phyloP scores from a whole-genome alignment of 2,888 invertebrate species.

The Petrolisthes manimaculis region DNA sequence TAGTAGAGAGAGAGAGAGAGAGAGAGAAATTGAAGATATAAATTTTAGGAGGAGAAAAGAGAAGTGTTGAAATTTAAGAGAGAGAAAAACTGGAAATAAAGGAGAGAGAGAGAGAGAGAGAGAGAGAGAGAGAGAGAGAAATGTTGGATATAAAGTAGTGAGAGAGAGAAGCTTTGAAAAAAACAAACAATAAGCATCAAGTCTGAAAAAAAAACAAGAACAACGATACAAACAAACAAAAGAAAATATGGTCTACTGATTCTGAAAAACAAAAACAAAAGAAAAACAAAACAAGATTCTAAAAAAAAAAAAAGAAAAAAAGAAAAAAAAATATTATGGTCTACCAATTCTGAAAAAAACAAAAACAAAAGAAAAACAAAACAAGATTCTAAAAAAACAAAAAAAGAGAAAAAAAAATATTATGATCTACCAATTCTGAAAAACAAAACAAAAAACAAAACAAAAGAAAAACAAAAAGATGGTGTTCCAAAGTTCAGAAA shows the following conservation, averaged over 20 bases:
- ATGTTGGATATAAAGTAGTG: not conserved
- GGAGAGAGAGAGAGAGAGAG: constrained; percentile 2
- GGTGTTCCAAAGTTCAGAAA: constrained; percentile 25
- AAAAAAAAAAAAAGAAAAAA: no score
- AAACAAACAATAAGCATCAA: not conserved
- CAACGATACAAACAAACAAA: not conserved
- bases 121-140: constrained; percentile 5
- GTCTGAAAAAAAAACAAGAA: no score
- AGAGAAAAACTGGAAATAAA: not conserved
- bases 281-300: not conserved
- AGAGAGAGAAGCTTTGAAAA: not conserved
- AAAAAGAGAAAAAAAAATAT: not conserved
- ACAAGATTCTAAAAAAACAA: not conserved
- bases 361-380: not conserved
- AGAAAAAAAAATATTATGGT: no score
- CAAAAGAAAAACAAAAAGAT: not conserved
- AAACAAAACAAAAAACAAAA: not conserved
- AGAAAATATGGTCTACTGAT: no score
- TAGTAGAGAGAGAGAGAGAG: not conserved
- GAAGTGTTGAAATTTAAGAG: not conserved
- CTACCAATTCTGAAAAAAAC: no score
- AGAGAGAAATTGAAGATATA: not conserved
- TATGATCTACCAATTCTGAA: no score
- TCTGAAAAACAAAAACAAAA: not conserved
- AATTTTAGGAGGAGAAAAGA: not conserved